These are phyloP conservation scores for Crossocerus cetratus DNA, from an alignment of 2,888 invertebrate genomes.

Conservation along the genomic window DNA sequence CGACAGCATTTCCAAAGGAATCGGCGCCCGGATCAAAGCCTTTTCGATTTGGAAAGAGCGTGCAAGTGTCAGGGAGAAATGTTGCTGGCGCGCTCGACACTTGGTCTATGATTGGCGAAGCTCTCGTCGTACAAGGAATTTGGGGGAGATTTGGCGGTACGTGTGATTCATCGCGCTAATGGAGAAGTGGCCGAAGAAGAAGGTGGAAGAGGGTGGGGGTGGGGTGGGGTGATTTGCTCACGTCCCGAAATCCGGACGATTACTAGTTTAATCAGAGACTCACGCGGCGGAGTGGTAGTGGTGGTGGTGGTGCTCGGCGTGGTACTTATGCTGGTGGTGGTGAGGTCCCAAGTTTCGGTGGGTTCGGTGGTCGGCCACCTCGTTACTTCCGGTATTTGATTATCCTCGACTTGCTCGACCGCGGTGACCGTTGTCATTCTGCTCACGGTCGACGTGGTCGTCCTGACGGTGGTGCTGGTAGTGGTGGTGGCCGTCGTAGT, in stretches of 20 bases:
- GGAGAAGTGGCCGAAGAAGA: too few species aligned
- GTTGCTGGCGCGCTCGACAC: too few species aligned
- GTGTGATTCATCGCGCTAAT: too few species aligned
- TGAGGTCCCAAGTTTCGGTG: constrained; percentile 66
- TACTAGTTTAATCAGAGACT: constrained; percentile 48
- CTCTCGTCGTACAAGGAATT: too few species aligned
- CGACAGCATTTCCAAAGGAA: constrained; percentile 22
- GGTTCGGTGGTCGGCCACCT: constrained; percentile 66
- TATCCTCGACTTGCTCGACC: constrained; percentile 69
- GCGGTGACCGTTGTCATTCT: constrained; percentile 63
- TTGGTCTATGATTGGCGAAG: too few species aligned
- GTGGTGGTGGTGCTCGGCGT: constrained; percentile 73
- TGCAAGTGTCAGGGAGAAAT: neutral
- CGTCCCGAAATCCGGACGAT: too few species aligned
- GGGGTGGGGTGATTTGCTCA: too few species aligned
- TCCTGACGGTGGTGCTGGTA: constrained; percentile 69
- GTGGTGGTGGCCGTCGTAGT: constrained; percentile 63
- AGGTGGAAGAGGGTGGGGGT: too few species aligned
- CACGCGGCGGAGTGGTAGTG: constrained; percentile 77
- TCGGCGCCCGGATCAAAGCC: constrained; percentile 31
- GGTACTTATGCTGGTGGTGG: constrained; percentile 76
- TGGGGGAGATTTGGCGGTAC: too few species aligned
- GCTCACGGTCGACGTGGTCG: too few species aligned
- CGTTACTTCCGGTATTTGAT: constrained; percentile 72
- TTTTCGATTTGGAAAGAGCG: constrained; percentile 23